Percentiles rank a stretch among this genome's conserved stretches.
Evolutionary conservation across 2,113 vertebrate species (phyloP).

Genomic region (Daubentonia madagascariensis): DNA sequence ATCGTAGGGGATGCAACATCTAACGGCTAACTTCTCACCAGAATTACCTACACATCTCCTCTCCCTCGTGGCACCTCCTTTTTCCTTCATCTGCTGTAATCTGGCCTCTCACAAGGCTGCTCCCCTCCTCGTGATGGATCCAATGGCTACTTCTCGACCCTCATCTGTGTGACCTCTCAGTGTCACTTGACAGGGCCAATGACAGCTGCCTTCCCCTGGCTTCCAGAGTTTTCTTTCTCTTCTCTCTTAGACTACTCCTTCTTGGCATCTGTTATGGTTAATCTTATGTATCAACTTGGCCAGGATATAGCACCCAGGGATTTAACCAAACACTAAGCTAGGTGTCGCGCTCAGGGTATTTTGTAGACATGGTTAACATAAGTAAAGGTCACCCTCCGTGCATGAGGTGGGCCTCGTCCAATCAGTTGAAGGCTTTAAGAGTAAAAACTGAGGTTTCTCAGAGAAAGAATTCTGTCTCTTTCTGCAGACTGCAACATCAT

Average conservation of each 20-base stretch:
- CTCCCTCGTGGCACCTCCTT: neutral
- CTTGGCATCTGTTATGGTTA: neutral
- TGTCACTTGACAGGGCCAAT: neutral
- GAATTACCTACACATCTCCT: neutral
- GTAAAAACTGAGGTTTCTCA: no score
- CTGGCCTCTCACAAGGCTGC: neutral
- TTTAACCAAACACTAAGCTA: fast-evolving
- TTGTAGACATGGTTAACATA: fast-evolving
- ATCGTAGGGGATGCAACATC: fast-evolving
- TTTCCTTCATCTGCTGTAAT: neutral
- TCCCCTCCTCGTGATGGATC: neutral
- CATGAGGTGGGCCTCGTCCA: neutral
- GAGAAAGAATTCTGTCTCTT: neutral
- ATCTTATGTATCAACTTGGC: neutral
- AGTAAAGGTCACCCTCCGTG: neutral
- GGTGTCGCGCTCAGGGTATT: fast-evolving
- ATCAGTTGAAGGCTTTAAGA: neutral
- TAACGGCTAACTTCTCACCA: neutral
- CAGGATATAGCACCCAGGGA: neutral
- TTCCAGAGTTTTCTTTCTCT: neutral
- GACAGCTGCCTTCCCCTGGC: neutral
- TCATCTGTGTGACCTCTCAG: neutral
- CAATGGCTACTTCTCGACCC: neutral
- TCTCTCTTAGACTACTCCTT: neutral
- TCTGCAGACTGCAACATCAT: neutral